Base-by-base conservation (phyloP, 2,888 invertebrate genomes). In the Epistrophe eligans region DNA sequence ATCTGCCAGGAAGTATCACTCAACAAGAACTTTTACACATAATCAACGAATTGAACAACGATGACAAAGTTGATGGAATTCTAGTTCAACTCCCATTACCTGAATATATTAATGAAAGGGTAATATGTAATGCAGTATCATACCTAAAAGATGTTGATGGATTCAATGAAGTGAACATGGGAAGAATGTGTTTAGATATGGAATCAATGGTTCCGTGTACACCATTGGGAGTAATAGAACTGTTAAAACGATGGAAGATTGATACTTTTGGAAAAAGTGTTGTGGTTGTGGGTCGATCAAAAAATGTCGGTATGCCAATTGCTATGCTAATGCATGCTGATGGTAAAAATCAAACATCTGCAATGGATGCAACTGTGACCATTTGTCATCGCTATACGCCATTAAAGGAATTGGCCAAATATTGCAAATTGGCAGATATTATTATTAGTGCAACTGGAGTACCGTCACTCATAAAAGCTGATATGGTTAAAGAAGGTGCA, bases 71-170 rank as follows among this genome's bases (percentile, higher is more conserved):
- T 2, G 97, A 98, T 93, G 98, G 97, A 0, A 96, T 98, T 89
- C 92, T 98, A 76, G 95, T 97, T 0, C 97, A 97, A 92, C 93
- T 98, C 50, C 98, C 98, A 0, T 93, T 98, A 48, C 97, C 97
- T 0, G 92, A 93, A 5, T 94, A 95, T 79, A 96, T 98, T 85
- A 94, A 95, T 89, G 97, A 97, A 90, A 94, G 95, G 87, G 94
- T 94, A 90, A 88, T 90, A 35, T 97, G 97, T 90, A 96, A 97
- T 93, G 94, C 96, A 0, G 95, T 98, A 0, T 93, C 94, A 67
- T 96, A 97, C 0, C 93, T 94, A 43, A 98, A 98, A 91, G 98
- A 98, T 93, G 97, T 98, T 0, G 98, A 98, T 92, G 97, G 98
- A 0, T 98, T 98, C 91, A 96, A 97, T 91, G 94, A 96, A 72